Percentiles rank a stretch among this genome's conserved stretches.
These are phyloP conservation scores for Lathronympha strigana DNA, from an alignment of 2,888 invertebrate genomes.

Conservation along the genomic window DNA sequence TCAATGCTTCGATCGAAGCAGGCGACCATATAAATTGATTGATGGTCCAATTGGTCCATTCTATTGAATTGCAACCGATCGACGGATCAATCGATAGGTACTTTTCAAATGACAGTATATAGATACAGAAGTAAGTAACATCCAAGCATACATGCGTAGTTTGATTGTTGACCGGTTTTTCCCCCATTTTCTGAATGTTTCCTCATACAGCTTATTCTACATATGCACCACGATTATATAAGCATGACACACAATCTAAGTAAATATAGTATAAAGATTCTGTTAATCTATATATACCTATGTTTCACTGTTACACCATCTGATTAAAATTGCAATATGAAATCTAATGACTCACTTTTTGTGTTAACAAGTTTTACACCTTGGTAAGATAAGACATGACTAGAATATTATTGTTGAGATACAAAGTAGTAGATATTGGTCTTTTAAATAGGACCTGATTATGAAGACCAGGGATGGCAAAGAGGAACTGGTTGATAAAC, in stretches of 20 bases:
- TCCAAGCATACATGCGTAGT: no score
- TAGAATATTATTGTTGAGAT: background rate
- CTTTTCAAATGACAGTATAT: background rate
- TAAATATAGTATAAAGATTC: conserved; percentile 3
- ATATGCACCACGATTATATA: background rate
- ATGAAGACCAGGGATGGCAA: no score
- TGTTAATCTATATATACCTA: background rate
- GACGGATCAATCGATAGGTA: background rate
- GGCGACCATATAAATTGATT: background rate
- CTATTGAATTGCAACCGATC: background rate
- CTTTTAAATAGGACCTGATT: no score
- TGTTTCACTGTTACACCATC: background rate
- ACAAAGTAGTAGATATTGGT: no score
- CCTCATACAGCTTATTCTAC: conserved; percentile 3
- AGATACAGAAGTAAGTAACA: no score
- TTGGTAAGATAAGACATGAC: conserved; percentile 15
- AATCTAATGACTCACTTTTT: conserved; percentile 12
- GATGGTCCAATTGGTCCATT: background rate
- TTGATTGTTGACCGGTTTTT: background rate
- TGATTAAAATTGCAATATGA: conserved; percentile 3
- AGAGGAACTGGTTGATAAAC: no score
- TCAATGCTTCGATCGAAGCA: background rate
- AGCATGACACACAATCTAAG: conserved; percentile 4
- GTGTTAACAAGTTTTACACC: conserved; percentile 12
- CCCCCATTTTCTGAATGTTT: conserved; percentile 11